A percentile compares a stretch with the other conserved stretches of the same genome.
phyloP scores from a whole-genome alignment of 2,113 vertebrate species.

The Plecturocebus donacophilus region DNA sequence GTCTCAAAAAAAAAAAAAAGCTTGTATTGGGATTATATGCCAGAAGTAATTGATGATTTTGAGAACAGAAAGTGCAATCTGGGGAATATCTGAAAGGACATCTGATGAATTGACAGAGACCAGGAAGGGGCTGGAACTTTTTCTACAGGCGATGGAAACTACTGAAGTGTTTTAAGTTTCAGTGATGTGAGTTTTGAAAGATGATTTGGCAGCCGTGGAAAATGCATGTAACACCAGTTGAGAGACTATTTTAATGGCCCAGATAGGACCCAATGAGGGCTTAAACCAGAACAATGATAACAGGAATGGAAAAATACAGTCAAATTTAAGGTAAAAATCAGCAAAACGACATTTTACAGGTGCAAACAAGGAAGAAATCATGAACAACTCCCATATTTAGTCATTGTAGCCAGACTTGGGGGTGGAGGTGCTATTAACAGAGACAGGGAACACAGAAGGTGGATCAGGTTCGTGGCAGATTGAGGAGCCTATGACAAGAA shows the following conservation, averaged over 20 bases:
- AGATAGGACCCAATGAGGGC: not conserved
- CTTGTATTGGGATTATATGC: not conserved
- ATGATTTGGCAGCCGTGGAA: not conserved
- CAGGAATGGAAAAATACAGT: not conserved
- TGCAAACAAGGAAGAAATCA: not conserved
- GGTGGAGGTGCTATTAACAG: not conserved
- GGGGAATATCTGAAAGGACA: not conserved
- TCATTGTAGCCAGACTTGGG: not conserved
- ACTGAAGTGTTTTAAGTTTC: not conserved
- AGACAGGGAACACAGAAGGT: not conserved
- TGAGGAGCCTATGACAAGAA: not conserved
- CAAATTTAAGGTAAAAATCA: constrained; percentile 16
- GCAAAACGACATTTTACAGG: not conserved
- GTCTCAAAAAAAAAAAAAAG: too few species aligned
- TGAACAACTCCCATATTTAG: not conserved
- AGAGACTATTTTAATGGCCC: not conserved
- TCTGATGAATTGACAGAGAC: not conserved
- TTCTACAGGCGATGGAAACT: not conserved
- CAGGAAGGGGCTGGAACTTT: not conserved
- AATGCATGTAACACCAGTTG: not conserved
- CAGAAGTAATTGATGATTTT: not conserved
- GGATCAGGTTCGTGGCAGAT: not conserved
- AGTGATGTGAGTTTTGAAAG: not conserved
- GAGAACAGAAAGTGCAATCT: not conserved
- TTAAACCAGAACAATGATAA: not conserved